Conservation (phyloP, 2,797 vertebrate genomes). For the Cuculus canorus region DNA sequence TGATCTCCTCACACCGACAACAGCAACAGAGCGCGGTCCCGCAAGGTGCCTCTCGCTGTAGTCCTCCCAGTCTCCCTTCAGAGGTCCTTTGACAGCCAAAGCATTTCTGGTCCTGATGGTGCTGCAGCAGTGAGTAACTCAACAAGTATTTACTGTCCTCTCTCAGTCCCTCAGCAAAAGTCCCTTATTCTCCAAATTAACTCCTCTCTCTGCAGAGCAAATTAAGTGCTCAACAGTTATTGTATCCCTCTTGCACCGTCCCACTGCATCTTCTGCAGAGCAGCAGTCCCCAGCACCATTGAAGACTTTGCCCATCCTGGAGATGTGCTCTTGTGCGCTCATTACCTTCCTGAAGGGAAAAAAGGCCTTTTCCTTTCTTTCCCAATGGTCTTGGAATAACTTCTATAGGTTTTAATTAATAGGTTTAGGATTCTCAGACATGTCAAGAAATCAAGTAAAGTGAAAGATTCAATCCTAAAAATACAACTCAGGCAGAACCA, state of each 20-base stretch:
- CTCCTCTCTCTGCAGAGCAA: not conserved
- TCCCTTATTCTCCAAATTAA: not conserved
- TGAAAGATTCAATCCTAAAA: not conserved
- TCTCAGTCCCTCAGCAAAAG: not conserved
- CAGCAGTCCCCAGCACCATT: not conserved
- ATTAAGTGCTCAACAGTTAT: not conserved
- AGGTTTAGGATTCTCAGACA: not conserved
- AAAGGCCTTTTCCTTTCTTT: not conserved
- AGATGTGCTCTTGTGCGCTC: rapidly evolving
- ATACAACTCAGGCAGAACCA: not conserved
- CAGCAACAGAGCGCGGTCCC: rapidly evolving
- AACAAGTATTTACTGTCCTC: not conserved
- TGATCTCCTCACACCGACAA: not conserved
- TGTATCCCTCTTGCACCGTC: not conserved
- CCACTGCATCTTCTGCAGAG: not conserved
- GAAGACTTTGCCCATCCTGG: too few species aligned
- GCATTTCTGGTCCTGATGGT: not conserved
- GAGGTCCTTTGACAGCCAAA: not conserved
- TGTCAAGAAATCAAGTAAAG: not conserved
- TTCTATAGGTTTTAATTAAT: not conserved
- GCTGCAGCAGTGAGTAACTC: not conserved
- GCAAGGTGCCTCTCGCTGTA: not conserved
- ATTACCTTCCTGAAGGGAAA: not conserved
- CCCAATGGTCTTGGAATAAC: not conserved
- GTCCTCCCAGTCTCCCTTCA: not conserved